Evolutionary conservation across 1,140 invertebrate species (phyloP).

Genomic region (Prorops nasuta): DNA sequence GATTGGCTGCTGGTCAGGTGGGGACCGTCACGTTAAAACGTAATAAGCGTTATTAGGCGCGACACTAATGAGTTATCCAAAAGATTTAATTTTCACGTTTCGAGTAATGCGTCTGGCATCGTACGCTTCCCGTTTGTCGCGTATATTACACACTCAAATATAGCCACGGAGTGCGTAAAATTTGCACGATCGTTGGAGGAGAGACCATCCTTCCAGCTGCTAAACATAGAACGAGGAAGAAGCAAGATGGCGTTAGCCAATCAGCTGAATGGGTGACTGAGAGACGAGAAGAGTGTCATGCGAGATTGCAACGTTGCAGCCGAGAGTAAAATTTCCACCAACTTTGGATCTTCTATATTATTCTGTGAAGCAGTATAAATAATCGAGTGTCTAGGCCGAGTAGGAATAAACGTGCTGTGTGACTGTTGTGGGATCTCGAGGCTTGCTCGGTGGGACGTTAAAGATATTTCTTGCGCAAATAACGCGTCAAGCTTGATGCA

Average conservation of each 20-base stretch:
- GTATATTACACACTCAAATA: conserved; percentile 25
- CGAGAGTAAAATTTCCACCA: too few species aligned
- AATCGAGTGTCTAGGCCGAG: too few species aligned
- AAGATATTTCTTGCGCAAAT: too few species aligned
- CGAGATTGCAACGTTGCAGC: too few species aligned
- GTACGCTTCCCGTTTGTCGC: conserved; percentile 23
- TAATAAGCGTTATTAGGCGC: conserved; percentile 1
- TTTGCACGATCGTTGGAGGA: conserved; percentile 28
- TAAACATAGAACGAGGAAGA: conserved; percentile 52
- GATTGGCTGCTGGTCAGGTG: not conserved
- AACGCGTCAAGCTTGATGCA: too few species aligned
- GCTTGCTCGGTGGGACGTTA: too few species aligned
- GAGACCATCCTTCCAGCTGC: conserved; percentile 34
- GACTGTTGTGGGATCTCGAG: too few species aligned
- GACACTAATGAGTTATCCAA: conserved; percentile 10
- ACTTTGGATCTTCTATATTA: too few species aligned
- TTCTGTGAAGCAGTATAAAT: too few species aligned
- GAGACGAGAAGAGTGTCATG: conserved; percentile 20
- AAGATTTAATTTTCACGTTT: conserved; percentile 12
- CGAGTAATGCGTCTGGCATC: conserved; percentile 14
- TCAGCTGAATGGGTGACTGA: not conserved
- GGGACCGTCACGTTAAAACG: too few species aligned
- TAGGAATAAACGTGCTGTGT: too few species aligned
- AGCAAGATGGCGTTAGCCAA: conserved; percentile 13
- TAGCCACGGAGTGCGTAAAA: conserved; percentile 24